Base-by-base conservation (phyloP, 2,113 vertebrate genomes). In the Camelus bactrianus region DNA sequence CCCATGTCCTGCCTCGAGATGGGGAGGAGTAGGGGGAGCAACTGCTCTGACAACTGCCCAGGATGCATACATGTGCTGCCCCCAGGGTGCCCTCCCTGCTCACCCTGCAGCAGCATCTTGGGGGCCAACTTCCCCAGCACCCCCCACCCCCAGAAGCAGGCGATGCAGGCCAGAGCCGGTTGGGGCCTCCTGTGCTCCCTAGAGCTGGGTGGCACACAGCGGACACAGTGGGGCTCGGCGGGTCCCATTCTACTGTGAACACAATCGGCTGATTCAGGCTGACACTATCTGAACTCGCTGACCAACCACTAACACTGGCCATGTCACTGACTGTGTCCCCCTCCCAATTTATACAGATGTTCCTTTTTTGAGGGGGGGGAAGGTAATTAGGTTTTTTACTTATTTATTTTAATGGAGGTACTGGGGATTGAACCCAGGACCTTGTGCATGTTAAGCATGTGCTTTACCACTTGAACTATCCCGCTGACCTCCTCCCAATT, bases 1-100 rank as follows among this genome's bases (percentile, higher is more conserved):
- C 79, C 64, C 9, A 4, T 0, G 1, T 20, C n/a, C 56, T 22
- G 1, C 46, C 58, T 35, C 11, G 26, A 0, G 1, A 42, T 42
- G 38, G 38, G 38, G 38, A 42, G 38, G 38, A 42, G 38, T 42
- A 42, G 14, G n/a, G 22, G 12, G 19, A 28, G 10, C 11, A 35
- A 16, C 62, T 52, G 9, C 70, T 89, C 60, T 58, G 80, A 81
- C n/a, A n/a, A 73, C 38, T 58, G 69, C 56, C 73, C 32, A 38
- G 79, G 38, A 65, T 8, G 62, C 22, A 82, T 60, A 88, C 19
- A 42, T 1, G 50, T 5, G 56, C 32, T 24, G 22, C 50, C 54
- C 16, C 38, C 50, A 62, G 52, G 35, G 52, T 10, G 8, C 75
- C 62, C 30, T 75, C 16, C 73, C 46, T 17, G 24, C 28, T 65